These are phyloP conservation scores for Thalassophryne amazonica DNA, from an alignment of 2,797 vertebrate species.

Conservation along the genomic window DNA sequence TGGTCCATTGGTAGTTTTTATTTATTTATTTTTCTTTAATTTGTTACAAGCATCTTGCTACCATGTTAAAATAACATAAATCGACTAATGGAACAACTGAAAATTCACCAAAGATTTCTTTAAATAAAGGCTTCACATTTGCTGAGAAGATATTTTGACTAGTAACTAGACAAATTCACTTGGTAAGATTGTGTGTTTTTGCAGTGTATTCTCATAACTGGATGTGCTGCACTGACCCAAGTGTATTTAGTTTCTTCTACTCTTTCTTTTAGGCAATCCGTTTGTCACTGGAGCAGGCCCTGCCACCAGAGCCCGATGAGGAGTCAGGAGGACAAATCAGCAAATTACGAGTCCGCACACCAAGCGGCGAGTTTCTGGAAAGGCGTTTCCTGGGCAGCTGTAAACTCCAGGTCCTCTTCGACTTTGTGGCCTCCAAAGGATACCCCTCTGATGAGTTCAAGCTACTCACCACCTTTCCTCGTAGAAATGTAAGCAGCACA, in stretches of 20 bases:
- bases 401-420: slow-evolving; percentile 95
- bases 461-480: slow-evolving; percentile 97
- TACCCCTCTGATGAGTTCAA: slow-evolving; percentile 96
- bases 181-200: too few relatives aligned
- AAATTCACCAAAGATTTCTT: too few relatives aligned
- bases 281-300: slow-evolving; percentile 91
- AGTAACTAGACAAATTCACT: too few relatives aligned
- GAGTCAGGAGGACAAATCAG: slow-evolving; percentile 90
- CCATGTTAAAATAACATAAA: too few relatives aligned
- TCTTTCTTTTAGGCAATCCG: slow-evolving; percentile 86
- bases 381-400: slow-evolving; percentile 93
- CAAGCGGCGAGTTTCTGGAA: slow-evolving; percentile 95
- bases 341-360: slow-evolving; percentile 93
- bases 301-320: slow-evolving; percentile 90
- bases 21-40: too few relatives aligned
- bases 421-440: slow-evolving; percentile 98
- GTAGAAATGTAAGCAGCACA: slow-evolving; percentile 91
- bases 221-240: not conserved
- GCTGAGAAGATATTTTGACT: not conserved
- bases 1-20: too few relatives aligned
- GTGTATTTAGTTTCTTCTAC: not conserved
- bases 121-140: too few relatives aligned
- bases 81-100: too few relatives aligned
- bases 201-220: not conserved
- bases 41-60: too few relatives aligned